Evolutionary conservation across 30 jellyfish, hydroid and myxozoan genomes (phyloP).

Genomic region (Hydractinia echinata): DNA sequence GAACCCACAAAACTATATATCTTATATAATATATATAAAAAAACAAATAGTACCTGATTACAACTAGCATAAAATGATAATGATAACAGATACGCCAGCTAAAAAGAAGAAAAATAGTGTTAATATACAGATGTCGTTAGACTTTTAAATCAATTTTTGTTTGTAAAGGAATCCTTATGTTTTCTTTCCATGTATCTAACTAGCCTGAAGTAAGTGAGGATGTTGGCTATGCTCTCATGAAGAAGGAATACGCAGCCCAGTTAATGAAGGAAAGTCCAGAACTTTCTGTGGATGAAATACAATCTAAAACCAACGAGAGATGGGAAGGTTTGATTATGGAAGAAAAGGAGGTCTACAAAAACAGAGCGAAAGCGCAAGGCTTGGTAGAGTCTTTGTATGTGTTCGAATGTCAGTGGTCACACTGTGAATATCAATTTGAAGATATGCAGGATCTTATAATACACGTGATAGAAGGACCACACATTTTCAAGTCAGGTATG

Average conservation of each 20-base stretch:
- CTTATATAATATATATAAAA: too few relatives aligned
- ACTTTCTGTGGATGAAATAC: slow-evolving; percentile 64
- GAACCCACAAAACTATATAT: too few relatives aligned
- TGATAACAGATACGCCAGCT: too few relatives aligned
- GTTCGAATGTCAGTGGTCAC: slow-evolving; percentile 88
- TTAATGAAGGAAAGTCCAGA: slow-evolving; percentile 60
- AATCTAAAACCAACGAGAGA: slow-evolving; percentile 32
- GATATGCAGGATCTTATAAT: slow-evolving; percentile 84
- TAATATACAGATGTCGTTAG: background rate
- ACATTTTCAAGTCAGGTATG: slow-evolving; percentile 69
- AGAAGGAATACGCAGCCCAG: slow-evolving; percentile 52
- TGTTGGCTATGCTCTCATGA: slow-evolving; percentile 78
- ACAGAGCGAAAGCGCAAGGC: slow-evolving; percentile 36
- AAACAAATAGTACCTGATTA: too few relatives aligned
- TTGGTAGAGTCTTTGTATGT: slow-evolving; percentile 62
- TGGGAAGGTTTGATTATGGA: slow-evolving; percentile 80
- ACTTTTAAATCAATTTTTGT: background rate
- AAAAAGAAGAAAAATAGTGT: too few relatives aligned
- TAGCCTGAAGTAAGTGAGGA: slow-evolving; percentile 45
- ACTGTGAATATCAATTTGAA: slow-evolving; percentile 88
- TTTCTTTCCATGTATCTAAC: slow-evolving; percentile 35
- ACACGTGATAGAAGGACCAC: slow-evolving; percentile 98
- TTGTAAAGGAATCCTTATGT: background rate
- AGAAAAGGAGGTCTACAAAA: slow-evolving; percentile 73
- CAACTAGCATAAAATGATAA: too few relatives aligned